Base-by-base conservation (phyloP, 2,888 invertebrate species). In the Macrostomum cliftonense region DNA sequence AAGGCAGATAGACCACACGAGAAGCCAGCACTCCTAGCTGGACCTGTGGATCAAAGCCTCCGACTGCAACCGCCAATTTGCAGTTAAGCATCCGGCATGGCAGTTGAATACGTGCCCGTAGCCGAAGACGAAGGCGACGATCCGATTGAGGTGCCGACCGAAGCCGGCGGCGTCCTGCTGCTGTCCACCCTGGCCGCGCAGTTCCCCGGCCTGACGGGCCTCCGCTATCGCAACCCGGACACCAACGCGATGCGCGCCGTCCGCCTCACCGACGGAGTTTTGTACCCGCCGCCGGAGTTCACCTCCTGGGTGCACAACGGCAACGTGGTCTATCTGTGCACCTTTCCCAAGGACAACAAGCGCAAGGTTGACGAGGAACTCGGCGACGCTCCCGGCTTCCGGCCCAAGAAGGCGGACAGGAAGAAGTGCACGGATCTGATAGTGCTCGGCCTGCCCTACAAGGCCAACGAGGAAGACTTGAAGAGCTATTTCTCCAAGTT, bases 361-460 rank as follows among this genome's bases (percentile, higher is more conserved):
- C 78, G 89, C 53, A 91, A 93, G 73, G 87, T 86, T 64, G 91
- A 91, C 72, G 89, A 89, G 67, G 83, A 83, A 60, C 77, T 85
- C 61, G 28, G 28, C 28, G 88, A 91, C 70, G 88, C 86, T 46
- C 58, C 64, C 9, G 83, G 83, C 40, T 87, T 88, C 12, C 93
- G 93, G 75, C 88, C 88, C 36, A 91, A 91, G 74, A 78, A 88
- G 48, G 80, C 89, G 69, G 91, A 91, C 71, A 58, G 59, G 40
- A 83, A 84, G 57, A 83, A 84, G 42, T 68, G 67, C 54, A 67
- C 89, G 53, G 97, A 99, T 74, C 77, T 97, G 61, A 95, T 97
- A 70, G 93, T 97, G 45, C 78, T 97, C 50, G 95, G 95, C 37
- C 74, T 97, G 58, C 91, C 93, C 45, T 97, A 91, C 88, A 93